Conservation (phyloP, 2,797 vertebrate species). For the Hypotaenidia okinawae region DNA sequence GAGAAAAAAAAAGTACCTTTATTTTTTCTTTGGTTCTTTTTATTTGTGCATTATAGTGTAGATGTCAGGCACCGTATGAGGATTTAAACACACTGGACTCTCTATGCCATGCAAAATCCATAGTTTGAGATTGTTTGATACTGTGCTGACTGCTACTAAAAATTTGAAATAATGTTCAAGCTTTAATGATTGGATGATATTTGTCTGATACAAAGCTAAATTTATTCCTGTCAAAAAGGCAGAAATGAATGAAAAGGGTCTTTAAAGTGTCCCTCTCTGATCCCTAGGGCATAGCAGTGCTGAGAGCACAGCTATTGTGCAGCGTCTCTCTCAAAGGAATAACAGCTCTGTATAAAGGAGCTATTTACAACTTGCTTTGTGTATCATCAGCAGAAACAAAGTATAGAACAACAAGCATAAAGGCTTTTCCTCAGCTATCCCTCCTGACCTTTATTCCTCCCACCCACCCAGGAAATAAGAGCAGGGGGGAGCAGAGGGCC, state of each 20-base stretch:
- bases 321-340: conserved; percentile 73
- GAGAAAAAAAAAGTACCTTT: background rate
- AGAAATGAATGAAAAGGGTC: conserved; percentile 65
- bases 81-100: background rate
- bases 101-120: conserved; percentile 20
- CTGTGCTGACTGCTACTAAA: conserved; percentile 58
- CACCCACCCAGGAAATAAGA: conserved; percentile 22
- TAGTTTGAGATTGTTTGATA: conserved; percentile 20
- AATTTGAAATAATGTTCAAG: conserved; percentile 39
- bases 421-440: background rate
- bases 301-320: conserved; percentile 55
- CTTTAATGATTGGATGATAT: conserved; percentile 68
- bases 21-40: background rate
- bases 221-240: conserved; percentile 53
- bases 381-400: conserved; percentile 77
- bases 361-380: conserved; percentile 77
- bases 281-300: conserved; percentile 57
- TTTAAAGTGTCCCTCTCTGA: conserved; percentile 68
- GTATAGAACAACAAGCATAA: conserved; percentile 62
- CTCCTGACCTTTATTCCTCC: background rate
- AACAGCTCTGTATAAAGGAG: conserved; percentile 54
- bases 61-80: background rate
- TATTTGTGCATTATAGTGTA: background rate
- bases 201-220: conserved; percentile 59
- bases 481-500: background rate